Base-by-base conservation (phyloP, 2,113 vertebrate genomes). In the Perca schrenkii region DNA sequence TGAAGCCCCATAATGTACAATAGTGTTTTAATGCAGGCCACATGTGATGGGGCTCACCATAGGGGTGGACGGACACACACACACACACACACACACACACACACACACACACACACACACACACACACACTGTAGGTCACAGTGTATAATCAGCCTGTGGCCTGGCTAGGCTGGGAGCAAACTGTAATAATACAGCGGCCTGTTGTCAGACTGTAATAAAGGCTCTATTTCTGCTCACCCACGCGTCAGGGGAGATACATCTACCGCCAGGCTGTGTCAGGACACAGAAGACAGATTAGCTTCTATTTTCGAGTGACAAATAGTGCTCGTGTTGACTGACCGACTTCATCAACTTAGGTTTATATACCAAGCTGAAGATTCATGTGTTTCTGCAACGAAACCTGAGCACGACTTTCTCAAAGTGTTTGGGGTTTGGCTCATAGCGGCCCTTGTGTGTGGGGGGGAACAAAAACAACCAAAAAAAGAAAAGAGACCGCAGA, bases 1-100 rank as follows among this genome's bases (percentile, higher is more conserved):
- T 83, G 65, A 77, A 61, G 73, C 73, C 28, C 74, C 13, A 60
- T 49, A 81, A 85, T 69, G 60, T 72, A 87, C 87, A 87, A 87
- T 86, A 65, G 82, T 16, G 56, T 66, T 88, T 89, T 93, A 88
- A 90, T 89, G 66, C 80, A 60, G 65, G 89, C 80, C 92, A 87
- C 88, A 93, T 91, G 92, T 89, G 85, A 82, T 79, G 79, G 81
- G 69, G 81, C 88, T 85, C 82, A 12, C 62, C 71, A 56, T 19
- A 73, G 66, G 28, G 76, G 77, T 0, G 40, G 0, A 65, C 25
- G 73, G 80, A 69, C 71, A 50, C 63, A 54, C 47, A 49, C 34
- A 62, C 19, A 28, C 50, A 57, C 22, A 66, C 12, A 36, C 64
- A 57, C 3, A 56, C 34, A 36, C 49, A 68, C 28, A 80, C 60